A percentile compares a stretch with the other conserved stretches of the same genome.
These are phyloP conservation scores for Brachypteracias leptosomus DNA, from an alignment of 2,113 vertebrate species.

Conservation along the genomic window DNA sequence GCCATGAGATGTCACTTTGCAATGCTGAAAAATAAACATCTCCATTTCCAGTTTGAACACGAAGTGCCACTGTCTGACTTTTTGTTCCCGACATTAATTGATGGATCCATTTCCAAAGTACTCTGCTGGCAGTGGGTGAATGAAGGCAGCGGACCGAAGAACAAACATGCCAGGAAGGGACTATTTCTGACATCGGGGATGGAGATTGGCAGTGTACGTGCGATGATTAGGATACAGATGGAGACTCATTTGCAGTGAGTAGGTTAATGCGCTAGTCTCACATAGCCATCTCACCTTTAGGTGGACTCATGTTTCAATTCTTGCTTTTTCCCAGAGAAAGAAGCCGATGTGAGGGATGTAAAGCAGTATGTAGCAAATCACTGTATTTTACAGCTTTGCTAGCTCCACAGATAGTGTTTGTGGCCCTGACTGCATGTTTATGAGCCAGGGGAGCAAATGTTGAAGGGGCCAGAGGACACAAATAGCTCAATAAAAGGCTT, in stretches of 20 bases:
- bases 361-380: slow-evolving; percentile 6
- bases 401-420: background rate
- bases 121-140: background rate
- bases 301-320: background rate
- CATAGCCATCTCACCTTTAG: slow-evolving; percentile 12
- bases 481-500: background rate
- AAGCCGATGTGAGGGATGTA: background rate
- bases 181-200: background rate
- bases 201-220: background rate
- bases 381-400: background rate
- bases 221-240: background rate
- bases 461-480: background rate
- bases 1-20: background rate
- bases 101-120: background rate
- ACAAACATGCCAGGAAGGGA: background rate
- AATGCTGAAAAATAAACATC: background rate
- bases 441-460: background rate
- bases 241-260: background rate
- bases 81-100: background rate
- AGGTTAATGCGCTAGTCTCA: background rate
- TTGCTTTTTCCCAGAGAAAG: background rate
- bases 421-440: background rate
- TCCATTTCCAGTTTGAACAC: background rate
- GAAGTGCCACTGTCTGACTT: background rate
- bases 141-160: background rate